Base-by-base conservation (phyloP, 2,888 invertebrate species). In the Plagiodera versicolora region DNA sequence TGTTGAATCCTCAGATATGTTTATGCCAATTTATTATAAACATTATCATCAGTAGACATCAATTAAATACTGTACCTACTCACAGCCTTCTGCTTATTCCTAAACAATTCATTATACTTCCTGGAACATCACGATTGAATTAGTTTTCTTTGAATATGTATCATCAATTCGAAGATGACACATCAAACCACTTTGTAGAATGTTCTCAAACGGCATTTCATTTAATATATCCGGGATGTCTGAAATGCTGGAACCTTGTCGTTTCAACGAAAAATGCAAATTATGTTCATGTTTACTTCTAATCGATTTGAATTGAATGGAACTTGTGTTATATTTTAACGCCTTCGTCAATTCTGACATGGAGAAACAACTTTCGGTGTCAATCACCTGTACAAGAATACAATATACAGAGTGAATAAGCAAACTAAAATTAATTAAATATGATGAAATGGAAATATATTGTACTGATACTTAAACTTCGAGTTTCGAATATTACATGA, bases 191-290 rank as follows among this genome's bases (percentile, higher is more conserved):
- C 66, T 64, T 66, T 60, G 45, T 53, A 58, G 60, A 62, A 66
- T 61, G 63, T 59, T 58, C 52, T 56, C 54, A 51, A 52, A 32
- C 46, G 48, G 35, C 44, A 46, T 48, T 5, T 50, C 49, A 55
- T 35, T 30, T 52, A 58, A 56, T 19, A 50, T 53, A 60, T 56
- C 56, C 69, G 66, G 69, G 69, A 69, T 66, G 67, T 55, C 58
- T 59, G 45, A 65, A 67, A 69, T 67, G 69, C 67, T 62, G 52
- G 54, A 69, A 67, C 45, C 65, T 18, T 69, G 68, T 67, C 55
- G 28, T 48, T 57, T 54, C 58, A 19, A 54, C 48, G 55, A 62
- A 55, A 53, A 65, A 65, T 62, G 62, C 60, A 60, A 65, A 65
- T 63, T 44, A 50, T 46, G 45, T 50, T 56, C 59, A 30, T 61